Percentiles rank a stretch among this genome's conserved stretches.
phyloP scores from a whole-genome alignment of 2,113 vertebrate genomes.

The Bos indicus region DNA sequence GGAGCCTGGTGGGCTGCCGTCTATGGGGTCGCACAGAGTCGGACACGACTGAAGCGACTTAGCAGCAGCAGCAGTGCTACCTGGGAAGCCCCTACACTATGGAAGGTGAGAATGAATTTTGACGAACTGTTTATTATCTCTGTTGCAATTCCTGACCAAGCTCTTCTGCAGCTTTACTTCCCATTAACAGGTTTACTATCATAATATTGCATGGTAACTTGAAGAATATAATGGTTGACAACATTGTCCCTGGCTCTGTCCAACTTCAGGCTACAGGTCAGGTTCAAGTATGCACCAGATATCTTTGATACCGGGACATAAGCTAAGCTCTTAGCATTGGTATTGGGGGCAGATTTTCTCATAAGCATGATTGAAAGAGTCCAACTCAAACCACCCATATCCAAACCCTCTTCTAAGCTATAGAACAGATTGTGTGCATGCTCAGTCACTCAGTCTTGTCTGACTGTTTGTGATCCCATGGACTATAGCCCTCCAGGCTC shows the following conservation, averaged over 20 bases:
- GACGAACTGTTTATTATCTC: background rate
- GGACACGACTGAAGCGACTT: too few species aligned
- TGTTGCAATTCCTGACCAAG: background rate
- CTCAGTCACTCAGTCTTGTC: background rate
- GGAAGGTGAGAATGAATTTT: background rate
- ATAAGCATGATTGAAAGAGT: background rate
- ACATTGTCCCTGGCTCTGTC: background rate
- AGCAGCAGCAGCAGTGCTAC: background rate
- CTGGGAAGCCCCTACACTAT: background rate
- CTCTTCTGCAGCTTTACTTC: background rate
- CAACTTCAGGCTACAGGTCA: background rate
- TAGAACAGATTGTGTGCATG: background rate
- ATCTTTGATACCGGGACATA: too few species aligned
- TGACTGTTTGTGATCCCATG: background rate
- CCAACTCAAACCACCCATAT: background rate
- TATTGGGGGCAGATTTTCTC: background rate
- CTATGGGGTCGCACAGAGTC: too few species aligned
- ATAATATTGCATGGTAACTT: background rate
- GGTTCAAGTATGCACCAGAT: background rate
- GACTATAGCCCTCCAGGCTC: background rate
- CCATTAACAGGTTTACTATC: background rate
- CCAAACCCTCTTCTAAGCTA: background rate
- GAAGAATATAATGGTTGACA: background rate
- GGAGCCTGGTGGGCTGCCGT: too few species aligned
- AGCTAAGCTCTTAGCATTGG: background rate